Evolutionary conservation across 1,140 invertebrate genomes (phyloP).

Genomic region (Yoshiicerus persimilis): DNA sequence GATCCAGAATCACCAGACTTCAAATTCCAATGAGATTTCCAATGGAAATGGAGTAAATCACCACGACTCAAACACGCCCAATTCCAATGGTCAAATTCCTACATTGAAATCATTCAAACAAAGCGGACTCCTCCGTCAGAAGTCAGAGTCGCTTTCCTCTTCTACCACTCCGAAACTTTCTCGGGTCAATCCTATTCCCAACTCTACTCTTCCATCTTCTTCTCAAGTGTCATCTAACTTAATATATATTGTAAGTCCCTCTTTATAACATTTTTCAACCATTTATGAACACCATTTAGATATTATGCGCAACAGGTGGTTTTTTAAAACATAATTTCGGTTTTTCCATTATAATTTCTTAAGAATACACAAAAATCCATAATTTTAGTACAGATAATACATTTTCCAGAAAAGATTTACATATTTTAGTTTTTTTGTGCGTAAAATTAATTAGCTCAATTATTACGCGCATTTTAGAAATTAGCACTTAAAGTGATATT

Average conservation of each 20-base stretch:
- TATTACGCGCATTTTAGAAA: too few relatives aligned
- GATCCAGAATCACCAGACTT: background rate
- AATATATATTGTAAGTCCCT: slow-evolving; percentile 17
- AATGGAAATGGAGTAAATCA: background rate
- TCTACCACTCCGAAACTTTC: background rate
- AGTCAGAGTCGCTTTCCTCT: background rate
- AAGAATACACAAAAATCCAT: too few relatives aligned
- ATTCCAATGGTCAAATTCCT: slow-evolving; percentile 7
- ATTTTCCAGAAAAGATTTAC: too few relatives aligned
- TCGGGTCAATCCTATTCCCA: background rate
- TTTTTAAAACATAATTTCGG: too few relatives aligned
- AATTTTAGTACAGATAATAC: too few relatives aligned
- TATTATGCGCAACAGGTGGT: too few relatives aligned
- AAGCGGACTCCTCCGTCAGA: background rate
- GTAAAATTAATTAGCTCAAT: too few relatives aligned
- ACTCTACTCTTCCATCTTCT: background rate
- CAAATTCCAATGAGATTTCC: background rate
- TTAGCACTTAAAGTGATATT: too few relatives aligned
- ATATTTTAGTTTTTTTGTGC: too few relatives aligned
- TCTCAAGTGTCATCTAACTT: background rate
- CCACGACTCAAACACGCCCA: background rate
- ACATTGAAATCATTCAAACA: slow-evolving; percentile 22
- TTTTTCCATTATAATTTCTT: too few relatives aligned
- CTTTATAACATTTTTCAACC: background rate
- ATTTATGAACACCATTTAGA: too few relatives aligned